These are phyloP conservation scores for Burhinus bistriatus DNA, from an alignment of 2,113 vertebrate species.

Conservation along the genomic window DNA sequence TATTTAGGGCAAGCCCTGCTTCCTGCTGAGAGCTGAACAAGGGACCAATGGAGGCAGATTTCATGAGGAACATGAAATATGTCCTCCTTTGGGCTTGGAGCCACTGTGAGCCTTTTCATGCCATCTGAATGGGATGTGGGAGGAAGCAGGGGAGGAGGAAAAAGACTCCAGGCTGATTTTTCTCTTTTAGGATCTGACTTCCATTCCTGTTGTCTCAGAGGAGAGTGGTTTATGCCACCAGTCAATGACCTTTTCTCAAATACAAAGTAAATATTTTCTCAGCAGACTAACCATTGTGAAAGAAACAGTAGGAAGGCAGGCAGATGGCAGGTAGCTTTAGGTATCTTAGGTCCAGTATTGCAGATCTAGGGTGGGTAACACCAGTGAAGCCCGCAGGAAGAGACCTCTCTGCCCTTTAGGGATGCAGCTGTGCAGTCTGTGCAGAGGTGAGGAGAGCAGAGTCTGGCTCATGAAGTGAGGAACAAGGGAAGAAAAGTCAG, in stretches of 20 bases:
- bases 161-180: neutral
- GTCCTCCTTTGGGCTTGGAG: neutral
- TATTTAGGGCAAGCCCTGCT: slow-evolving; percentile 7
- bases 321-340: neutral
- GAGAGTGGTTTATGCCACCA: neutral
- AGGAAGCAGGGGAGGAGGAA: neutral
- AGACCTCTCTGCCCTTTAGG: neutral
- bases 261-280: slow-evolving; percentile 39
- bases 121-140: neutral
- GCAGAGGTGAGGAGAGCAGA: neutral
- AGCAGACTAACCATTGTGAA: neutral
- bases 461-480: neutral
- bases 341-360: neutral
- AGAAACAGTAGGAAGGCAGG: neutral
- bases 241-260: slow-evolving; percentile 33
- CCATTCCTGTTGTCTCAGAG: neutral
- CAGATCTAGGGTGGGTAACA: neutral
- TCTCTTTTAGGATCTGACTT: neutral
- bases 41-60: neutral
- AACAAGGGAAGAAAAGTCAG: neutral
- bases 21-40: slow-evolving; percentile 17
- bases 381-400: neutral
- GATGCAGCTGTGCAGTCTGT: neutral
- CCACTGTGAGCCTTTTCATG: neutral
- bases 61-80: neutral